phyloP scores from a whole-genome alignment of 2,888 invertebrate species.

The Cataglyphis rosenhaueri region DNA sequence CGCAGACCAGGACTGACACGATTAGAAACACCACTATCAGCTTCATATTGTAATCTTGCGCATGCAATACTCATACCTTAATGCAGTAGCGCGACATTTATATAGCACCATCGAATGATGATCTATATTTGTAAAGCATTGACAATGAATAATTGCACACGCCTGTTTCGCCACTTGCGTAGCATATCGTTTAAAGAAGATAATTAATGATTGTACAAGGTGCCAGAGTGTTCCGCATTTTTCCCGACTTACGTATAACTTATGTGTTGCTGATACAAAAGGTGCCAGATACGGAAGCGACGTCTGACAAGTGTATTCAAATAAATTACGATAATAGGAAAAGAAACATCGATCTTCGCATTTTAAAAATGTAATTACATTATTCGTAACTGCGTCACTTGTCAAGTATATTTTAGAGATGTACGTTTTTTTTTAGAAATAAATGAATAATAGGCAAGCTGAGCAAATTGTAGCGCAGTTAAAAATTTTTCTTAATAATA shows the following conservation, averaged over 20 bases:
- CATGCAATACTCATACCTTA: background rate
- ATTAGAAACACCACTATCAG: background rate
- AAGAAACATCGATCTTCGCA: background rate
- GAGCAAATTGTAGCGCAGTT: background rate
- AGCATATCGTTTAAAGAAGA: constrained; percentile 40
- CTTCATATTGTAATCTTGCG: constrained; percentile 24
- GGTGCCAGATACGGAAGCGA: background rate
- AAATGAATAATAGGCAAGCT: background rate
- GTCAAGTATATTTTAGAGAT: background rate
- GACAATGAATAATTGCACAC: constrained; percentile 65
- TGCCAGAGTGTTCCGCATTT: constrained; percentile 35
- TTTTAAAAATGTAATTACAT: background rate
- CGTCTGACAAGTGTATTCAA: background rate
- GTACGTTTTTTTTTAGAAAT: background rate
- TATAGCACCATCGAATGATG: constrained; percentile 54
- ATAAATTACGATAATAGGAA: background rate
- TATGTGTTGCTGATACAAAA: background rate
- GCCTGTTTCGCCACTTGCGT: constrained; percentile 67
- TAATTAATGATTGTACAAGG: constrained; percentile 60
- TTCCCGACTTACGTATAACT: background rate
- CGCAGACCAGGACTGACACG: background rate
- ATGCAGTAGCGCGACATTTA: constrained; percentile 65
- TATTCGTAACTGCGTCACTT: background rate
- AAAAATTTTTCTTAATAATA: background rate
- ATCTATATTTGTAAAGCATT: constrained; percentile 55